Conservation (phyloP, 2,113 vertebrate genomes). For the Otis tarda region DNA sequence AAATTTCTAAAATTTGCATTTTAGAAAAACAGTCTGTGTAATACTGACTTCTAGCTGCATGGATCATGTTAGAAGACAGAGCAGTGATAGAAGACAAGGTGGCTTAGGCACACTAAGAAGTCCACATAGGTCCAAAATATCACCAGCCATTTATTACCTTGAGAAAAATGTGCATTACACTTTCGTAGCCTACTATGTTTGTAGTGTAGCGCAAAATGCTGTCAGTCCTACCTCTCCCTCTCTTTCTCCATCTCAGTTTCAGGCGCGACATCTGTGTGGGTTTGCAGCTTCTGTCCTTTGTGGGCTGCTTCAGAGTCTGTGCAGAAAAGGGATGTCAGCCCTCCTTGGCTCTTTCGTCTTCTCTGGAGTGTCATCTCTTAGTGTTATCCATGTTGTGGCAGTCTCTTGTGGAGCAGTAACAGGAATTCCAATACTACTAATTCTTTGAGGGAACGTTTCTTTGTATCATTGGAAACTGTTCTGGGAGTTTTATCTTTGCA, state of each 20-base stretch:
- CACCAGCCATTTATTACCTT: background rate
- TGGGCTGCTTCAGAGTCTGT: background rate
- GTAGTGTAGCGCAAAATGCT: background rate
- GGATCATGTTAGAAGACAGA: background rate
- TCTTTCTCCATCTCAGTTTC: background rate
- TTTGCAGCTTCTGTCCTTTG: background rate
- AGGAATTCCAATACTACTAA: background rate
- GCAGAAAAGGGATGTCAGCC: background rate
- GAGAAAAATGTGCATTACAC: background rate
- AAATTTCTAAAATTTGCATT: background rate
- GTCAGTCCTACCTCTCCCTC: background rate
- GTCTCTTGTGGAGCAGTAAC: background rate
- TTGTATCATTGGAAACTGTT: background rate
- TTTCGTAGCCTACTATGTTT: background rate
- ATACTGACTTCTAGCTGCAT: background rate
- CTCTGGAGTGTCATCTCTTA: background rate
- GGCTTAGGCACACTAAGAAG: background rate
- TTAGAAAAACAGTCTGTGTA: background rate
- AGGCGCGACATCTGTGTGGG: rapidly evolving
- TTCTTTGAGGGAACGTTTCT: background rate
- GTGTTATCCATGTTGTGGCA: background rate
- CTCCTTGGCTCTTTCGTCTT: background rate
- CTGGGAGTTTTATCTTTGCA: background rate
- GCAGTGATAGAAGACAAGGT: background rate
- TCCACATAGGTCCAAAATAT: background rate